Conservation (phyloP, 2,797 vertebrate species). For the Halcyon leucocephala region DNA sequence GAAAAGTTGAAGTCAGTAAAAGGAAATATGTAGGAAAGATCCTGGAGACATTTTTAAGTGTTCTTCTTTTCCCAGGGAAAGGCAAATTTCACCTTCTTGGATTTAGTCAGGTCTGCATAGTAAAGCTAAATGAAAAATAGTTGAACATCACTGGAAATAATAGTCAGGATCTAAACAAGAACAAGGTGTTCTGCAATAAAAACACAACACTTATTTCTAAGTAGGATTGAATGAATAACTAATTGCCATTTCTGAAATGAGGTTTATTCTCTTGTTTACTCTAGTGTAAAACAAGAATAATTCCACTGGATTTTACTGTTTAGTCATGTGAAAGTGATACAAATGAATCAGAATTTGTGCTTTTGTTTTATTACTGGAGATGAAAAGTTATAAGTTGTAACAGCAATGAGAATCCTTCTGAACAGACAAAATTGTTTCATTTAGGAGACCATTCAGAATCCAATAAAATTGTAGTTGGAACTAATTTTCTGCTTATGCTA, state of each 20-base stretch:
- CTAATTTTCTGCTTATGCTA: neutral
- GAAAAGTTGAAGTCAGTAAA: neutral
- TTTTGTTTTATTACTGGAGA: conserved; percentile 20
- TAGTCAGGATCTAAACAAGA: neutral
- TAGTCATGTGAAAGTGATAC: neutral
- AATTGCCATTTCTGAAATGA: neutral
- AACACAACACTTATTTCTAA: neutral
- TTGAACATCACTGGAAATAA: neutral
- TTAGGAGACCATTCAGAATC: neutral
- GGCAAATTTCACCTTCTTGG: neutral
- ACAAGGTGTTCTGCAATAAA: neutral
- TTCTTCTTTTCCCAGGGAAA: neutral
- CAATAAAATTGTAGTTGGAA: neutral
- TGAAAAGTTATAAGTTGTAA: conserved; percentile 26
- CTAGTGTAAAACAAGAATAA: neutral
- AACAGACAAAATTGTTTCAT: neutral
- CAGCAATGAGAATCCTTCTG: neutral
- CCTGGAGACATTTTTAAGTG: neutral
- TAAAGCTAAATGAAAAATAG: neutral
- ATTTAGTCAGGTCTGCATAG: neutral
- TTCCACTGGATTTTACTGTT: neutral
- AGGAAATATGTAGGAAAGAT: neutral
- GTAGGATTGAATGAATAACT: neutral
- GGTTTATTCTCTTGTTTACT: neutral
- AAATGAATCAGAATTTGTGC: neutral